Conservation (phyloP, 2,888 invertebrate species). For the Amiota minor region DNA sequence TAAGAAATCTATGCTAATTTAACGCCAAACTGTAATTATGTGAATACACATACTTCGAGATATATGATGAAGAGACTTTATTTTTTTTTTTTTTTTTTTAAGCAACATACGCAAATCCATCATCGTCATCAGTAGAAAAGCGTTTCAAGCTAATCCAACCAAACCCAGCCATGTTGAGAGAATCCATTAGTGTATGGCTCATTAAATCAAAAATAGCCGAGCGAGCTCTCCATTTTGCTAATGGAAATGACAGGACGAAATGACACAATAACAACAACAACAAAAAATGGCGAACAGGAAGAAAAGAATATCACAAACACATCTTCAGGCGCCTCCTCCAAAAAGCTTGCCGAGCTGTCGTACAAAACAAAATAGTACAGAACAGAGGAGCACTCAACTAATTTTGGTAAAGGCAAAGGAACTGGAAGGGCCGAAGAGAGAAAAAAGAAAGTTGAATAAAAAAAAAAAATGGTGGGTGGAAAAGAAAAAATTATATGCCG, state of each 20-base stretch:
- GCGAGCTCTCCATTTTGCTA: constrained; percentile 70
- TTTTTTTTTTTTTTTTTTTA: no score
- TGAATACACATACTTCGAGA: not conserved
- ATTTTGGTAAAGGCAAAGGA: constrained; percentile 51
- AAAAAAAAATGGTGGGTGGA: constrained; percentile 7
- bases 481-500: constrained; percentile 11
- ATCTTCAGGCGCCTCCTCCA: constrained; percentile 52
- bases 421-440: constrained; percentile 31
- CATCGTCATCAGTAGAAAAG: constrained; percentile 32
- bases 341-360: constrained; percentile 38
- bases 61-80: not conserved
- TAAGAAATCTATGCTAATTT: constrained; percentile 24
- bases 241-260: constrained; percentile 59
- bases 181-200: constrained; percentile 71
- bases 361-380: not conserved
- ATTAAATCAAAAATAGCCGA: constrained; percentile 71
- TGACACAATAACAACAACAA: not conserved
- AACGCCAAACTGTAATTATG: constrained; percentile 16
- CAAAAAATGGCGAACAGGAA: constrained; percentile 26
- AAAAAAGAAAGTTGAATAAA: constrained; percentile 6
- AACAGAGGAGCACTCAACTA: constrained; percentile 48
- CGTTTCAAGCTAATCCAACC: constrained; percentile 3
- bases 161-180: constrained; percentile 21
- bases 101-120: constrained; percentile 14
- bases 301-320: constrained; percentile 21